Evolutionary conservation across 2,113 vertebrate species (phyloP), one percentile per base, ranked within the genome.

Genomic region (Neomonachus schauinslandi): DNA sequence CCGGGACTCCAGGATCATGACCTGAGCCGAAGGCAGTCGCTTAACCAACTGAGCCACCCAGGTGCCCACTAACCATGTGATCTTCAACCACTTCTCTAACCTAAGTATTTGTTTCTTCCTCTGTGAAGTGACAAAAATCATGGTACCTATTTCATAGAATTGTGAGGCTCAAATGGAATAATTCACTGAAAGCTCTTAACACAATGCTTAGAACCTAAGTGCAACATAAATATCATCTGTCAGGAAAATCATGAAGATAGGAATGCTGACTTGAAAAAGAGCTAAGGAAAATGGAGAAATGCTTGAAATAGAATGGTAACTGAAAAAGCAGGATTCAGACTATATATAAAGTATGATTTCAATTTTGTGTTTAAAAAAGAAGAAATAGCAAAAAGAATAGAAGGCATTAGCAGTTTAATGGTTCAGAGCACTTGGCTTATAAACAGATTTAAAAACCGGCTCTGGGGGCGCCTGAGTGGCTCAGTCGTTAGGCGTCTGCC

Each of bases 71-170:
- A 88, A 72, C 42, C 42, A 63, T 91, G 51, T 95, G 82, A 91
- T 26, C 51, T 77, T 96, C 18, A 90, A 72, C 42, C 51, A 87
- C 91, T 82, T 96, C 42, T 80, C 24, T 77, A 81, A 77, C 22
- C 55, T 82, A 97, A 93, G 76, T 88, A 95, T n/a, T 91, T 71
- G 21, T 93, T 93, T 65, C 14, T 97, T 93, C 19, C 71, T 76
- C 69, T 72, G 85, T 83, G 74, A 94, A 83, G 13, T 77, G 57
- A 81, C n/a, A 81, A 84, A 95, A 92, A 69, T 77, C 49, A 59
- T 87, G 55, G 46, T 86, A 46, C n/a, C 36, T 94, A 82, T 57
- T 91, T 74, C 5, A 42, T 67, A 67, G 61, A 95, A 74, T 94
- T 94, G 72, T 53, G 65, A 93, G 22, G 69, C 55, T 77, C 72